phyloP scores from a whole-genome alignment of 2,113 vertebrate genomes.

The Dendrocopos noguchii region DNA sequence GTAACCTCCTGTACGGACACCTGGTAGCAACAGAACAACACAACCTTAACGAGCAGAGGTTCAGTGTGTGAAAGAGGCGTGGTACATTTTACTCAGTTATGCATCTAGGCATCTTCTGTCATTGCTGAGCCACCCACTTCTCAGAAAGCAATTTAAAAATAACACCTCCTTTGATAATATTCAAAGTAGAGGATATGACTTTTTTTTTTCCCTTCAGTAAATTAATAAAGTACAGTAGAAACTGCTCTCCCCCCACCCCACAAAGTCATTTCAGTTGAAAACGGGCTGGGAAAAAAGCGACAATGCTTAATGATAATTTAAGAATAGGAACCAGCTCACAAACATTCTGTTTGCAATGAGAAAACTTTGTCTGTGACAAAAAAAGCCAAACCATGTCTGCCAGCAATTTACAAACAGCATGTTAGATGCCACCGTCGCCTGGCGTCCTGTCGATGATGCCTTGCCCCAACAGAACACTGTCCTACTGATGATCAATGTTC shows the following conservation, averaged over 20 bases:
- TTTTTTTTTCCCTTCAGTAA: slow-evolving; percentile 35
- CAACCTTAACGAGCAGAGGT: slow-evolving; percentile 56
- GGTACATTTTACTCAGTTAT: background rate
- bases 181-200: slow-evolving; percentile 50
- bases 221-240: slow-evolving; percentile 57
- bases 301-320: slow-evolving; percentile 16
- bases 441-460: background rate
- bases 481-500: slow-evolving; percentile 56
- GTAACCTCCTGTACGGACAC: slow-evolving; percentile 17
- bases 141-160: slow-evolving; percentile 41
- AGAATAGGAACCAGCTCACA: slow-evolving; percentile 34
- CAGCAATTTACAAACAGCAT: background rate
- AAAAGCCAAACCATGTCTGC: background rate
- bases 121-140: background rate
- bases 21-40: slow-evolving; percentile 31
- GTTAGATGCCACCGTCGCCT: slow-evolving; percentile 22
- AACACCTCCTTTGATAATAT: slow-evolving; percentile 51
- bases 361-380: background rate
- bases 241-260: background rate
- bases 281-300: slow-evolving; percentile 40
- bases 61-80: slow-evolving; percentile 22
- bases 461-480: slow-evolving; percentile 8
- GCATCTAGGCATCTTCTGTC: slow-evolving; percentile 3
- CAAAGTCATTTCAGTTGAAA: slow-evolving; percentile 48
- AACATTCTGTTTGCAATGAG: slow-evolving; percentile 42